Conservation (phyloP, 2,888 invertebrate genomes). For the Fragum fragum region DNA sequence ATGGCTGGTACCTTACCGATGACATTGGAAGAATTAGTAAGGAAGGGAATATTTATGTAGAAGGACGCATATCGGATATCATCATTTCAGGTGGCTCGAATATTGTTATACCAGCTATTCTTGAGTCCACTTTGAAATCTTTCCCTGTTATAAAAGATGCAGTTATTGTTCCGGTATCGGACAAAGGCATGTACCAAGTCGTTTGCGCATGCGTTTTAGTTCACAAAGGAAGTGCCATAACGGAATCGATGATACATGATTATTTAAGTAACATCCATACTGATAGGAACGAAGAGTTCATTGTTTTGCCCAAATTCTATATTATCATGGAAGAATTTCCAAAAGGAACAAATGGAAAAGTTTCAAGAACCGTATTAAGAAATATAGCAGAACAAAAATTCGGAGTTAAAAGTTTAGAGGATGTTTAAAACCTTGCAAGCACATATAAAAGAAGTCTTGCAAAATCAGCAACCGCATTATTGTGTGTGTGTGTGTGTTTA, state of each 20-base stretch:
- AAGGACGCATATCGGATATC: constrained; percentile 44
- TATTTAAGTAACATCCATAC: constrained; percentile 42
- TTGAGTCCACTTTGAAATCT: constrained; percentile 34
- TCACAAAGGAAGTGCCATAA: constrained; percentile 45
- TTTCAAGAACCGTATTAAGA: constrained; percentile 11
- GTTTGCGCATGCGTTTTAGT: constrained; percentile 65
- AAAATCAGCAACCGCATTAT: no score
- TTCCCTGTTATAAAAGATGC: constrained; percentile 32
- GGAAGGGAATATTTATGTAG: constrained; percentile 40
- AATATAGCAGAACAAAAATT: neutral
- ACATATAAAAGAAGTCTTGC: no score
- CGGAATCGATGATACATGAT: constrained; percentile 43
- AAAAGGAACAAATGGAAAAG: constrained; percentile 47
- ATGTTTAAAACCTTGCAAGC: no score
- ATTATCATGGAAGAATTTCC: constrained; percentile 57
- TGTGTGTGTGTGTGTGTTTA: no score
- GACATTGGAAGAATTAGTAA: constrained; percentile 48
- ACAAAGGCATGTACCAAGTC: constrained; percentile 59
- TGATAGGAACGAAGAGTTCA: constrained; percentile 50
- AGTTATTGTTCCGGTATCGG: constrained; percentile 56
- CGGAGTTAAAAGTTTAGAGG: neutral
- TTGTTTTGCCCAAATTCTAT: constrained; percentile 55
- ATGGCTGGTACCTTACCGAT: constrained; percentile 57
- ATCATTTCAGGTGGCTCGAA: constrained; percentile 50
- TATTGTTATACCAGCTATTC: constrained; percentile 41